These are phyloP conservation scores for Ceratoteleas bidentatus DNA, from an alignment of 1,140 invertebrate species.

Conservation along the genomic window DNA sequence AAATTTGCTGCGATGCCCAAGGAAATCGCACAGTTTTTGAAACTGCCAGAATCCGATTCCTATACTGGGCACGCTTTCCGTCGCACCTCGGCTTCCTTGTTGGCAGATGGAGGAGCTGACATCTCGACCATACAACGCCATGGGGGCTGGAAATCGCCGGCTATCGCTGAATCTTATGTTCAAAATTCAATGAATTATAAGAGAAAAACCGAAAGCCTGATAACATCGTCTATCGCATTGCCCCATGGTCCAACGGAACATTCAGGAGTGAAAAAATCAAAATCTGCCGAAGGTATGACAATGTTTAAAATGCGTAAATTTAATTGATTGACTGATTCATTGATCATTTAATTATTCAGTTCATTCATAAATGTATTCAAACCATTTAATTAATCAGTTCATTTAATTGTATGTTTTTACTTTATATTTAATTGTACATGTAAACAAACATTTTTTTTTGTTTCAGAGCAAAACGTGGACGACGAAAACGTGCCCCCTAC, in stretches of 20 bases:
- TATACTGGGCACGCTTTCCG: conserved; percentile 53
- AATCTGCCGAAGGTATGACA: conserved; percentile 10
- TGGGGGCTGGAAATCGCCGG: conserved; percentile 53
- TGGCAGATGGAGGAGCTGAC: conserved; percentile 60
- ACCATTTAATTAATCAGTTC: too few relatives aligned
- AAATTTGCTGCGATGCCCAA: conserved; percentile 42
- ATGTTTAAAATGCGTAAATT: too few relatives aligned
- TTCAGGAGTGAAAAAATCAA: conserved; percentile 15
- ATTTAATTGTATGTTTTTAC: too few relatives aligned
- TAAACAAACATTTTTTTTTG: background rate
- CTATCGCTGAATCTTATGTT: conserved; percentile 54
- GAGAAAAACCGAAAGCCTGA: conserved; percentile 21
- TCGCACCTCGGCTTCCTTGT: conserved; percentile 47
- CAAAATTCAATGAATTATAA: conserved; percentile 32
- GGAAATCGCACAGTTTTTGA: conserved; percentile 31
- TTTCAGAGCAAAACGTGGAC: background rate
- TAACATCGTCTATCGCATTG: conserved; percentile 21
- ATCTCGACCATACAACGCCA: conserved; percentile 53
- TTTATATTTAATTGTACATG: background rate
- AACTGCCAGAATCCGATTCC: conserved; percentile 10
- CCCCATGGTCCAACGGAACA: conserved; percentile 5
- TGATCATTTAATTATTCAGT: too few relatives aligned
- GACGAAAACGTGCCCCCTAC: too few relatives aligned
- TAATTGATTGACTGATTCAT: too few relatives aligned
- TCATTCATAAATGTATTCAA: too few relatives aligned